Evolutionary conservation across 2,888 invertebrate species (phyloP), one percentile per base, ranked within the genome.

Genomic region (Phlogophora meticulosa): DNA sequence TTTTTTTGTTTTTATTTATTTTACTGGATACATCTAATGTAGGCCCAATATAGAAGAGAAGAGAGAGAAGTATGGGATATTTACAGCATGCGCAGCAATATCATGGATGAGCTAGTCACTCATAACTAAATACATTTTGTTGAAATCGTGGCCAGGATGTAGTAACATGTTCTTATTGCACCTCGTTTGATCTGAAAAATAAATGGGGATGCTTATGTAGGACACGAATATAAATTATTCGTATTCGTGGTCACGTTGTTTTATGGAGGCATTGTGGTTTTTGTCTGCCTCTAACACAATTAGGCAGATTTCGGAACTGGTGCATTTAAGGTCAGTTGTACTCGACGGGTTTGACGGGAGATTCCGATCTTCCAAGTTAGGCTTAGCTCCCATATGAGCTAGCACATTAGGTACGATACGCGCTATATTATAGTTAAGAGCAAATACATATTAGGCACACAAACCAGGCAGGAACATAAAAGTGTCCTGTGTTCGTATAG

Each of bases 1-100:
- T 70, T 58, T 68, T 64, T 63, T 52, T n/a, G 0, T 46, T 66
- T 56, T 28, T 7, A 43, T 57, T 58, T 32, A 45, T 43, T 55
- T 68, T 74, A 65, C 67, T 76, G 80, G 82, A 66, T 87, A 88
- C 88, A 88, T 87, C 74, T 80, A 62, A 88, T 88, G 85, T 89
- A 90, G 83, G 87, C 85, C 84, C 76, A 80, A 56, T 69, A 49
- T 82, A 60, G n/a, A n/a, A n/a, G n/a, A n/a, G n/a, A n/a, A n/a
- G n/a, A n/a, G n/a, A n/a, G n/a, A 72, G 70, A 66, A 53, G n/a
- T 63, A 32, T 52, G 34, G 38, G 42, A 48, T 72, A 63, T 76
- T 49, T 76, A 76, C 53, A 67, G 11, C 51, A 57, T 59, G 58
- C 61, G 7, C 43, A 62, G 20, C 42, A 43, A 57, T 51, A 59